A percentile compares a stretch with the other conserved stretches of the same genome.
phyloP scores from a whole-genome alignment of 2,113 vertebrate species.

The Naja naja region DNA sequence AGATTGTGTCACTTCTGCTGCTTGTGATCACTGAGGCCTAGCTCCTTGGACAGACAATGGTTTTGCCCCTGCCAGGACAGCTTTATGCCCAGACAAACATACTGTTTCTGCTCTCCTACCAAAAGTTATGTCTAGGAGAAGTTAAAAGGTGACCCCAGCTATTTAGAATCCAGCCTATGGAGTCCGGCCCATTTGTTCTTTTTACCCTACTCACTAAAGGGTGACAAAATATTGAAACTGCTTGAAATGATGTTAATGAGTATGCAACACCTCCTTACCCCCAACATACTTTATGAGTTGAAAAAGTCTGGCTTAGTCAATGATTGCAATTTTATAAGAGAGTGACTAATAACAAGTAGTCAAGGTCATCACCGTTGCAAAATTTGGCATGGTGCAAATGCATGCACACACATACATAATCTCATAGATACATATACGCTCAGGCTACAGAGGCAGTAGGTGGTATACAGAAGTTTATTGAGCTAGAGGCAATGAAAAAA shows the following conservation, averaged over 20 bases:
- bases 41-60: background rate
- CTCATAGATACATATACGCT: background rate
- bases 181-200: background rate
- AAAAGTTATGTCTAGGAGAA: background rate
- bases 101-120: background rate
- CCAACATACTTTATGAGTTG: background rate
- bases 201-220: background rate
- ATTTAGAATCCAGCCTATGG: background rate
- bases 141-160: background rate
- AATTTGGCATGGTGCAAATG: background rate
- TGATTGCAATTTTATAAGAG: background rate
- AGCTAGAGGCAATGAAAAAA: background rate
- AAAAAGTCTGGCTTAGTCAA: background rate
- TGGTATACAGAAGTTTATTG: no score
- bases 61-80: background rate
- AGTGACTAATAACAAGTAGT: background rate
- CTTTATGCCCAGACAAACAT: background rate
- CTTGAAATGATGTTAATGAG: background rate
- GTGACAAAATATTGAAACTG: background rate
- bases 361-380: background rate
- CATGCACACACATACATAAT: background rate
- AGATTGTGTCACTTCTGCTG: background rate
- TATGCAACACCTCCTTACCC: background rate
- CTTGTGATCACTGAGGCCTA: background rate
- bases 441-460: background rate